These are phyloP conservation scores for Ageneiosus marmoratus DNA, from an alignment of 2,113 vertebrate genomes.

Conservation along the genomic window DNA sequence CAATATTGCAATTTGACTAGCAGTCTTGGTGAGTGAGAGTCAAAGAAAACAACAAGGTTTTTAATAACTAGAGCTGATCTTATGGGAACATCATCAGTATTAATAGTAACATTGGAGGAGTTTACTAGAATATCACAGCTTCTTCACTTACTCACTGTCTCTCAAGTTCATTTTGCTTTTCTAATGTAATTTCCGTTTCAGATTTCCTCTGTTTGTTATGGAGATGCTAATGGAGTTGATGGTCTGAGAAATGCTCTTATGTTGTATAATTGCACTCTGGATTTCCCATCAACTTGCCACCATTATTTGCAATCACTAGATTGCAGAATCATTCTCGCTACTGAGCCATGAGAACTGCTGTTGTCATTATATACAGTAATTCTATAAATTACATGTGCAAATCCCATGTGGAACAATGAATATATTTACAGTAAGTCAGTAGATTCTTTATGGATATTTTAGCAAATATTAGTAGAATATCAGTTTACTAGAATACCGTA, in stretches of 20 bases:
- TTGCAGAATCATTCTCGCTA: background rate
- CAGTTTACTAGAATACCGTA: background rate
- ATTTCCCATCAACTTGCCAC: background rate
- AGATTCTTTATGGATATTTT: background rate
- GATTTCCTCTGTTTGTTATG: background rate
- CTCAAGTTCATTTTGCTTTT: background rate
- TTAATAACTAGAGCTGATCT: too few species aligned
- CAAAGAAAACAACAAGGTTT: too few species aligned
- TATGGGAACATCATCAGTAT: too few species aligned
- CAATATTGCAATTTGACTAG: too few species aligned
- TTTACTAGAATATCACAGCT: background rate
- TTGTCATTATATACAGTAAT: background rate
- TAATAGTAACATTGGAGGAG: too few species aligned
- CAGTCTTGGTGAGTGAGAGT: too few species aligned
- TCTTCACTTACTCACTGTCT: background rate
- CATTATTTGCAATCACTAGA: background rate
- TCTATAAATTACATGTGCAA: background rate
- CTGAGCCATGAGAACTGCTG: background rate
- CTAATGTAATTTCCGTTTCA: background rate
- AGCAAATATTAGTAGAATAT: background rate
- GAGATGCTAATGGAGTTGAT: background rate
- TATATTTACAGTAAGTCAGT: too few species aligned
- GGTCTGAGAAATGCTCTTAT: background rate
- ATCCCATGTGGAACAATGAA: background rate
- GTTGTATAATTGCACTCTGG: conserved; percentile 5